Percentiles rank a stretch among this genome's conserved stretches.
Conservation (phyloP, 2,797 vertebrate species). For the Rhynchonycteris naso region DNA sequence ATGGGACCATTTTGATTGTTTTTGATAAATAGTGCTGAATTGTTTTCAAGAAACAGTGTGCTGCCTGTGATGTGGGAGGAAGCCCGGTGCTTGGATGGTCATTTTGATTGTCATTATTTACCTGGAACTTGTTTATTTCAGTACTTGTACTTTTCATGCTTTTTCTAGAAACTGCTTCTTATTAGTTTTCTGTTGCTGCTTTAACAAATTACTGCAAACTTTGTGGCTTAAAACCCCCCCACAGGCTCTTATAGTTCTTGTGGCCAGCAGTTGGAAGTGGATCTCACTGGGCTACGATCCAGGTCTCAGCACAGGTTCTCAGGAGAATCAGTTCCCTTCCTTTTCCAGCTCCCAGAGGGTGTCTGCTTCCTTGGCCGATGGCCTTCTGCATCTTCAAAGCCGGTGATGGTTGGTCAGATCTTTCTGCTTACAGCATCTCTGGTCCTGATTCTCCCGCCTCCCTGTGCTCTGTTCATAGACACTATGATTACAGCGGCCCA, state of each 20-base stretch:
- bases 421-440: not conserved
- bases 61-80: not conserved
- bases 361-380: not conserved
- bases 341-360: not conserved
- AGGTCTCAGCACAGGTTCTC: not conserved
- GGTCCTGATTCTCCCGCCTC: not conserved
- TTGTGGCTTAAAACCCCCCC: not conserved
- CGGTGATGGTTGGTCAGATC: not conserved
- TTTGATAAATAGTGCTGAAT: not conserved
- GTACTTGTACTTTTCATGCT: not conserved
- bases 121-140: constrained; percentile 11
- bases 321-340: not conserved
- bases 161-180: constrained; percentile 35
- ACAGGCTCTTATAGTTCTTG: not conserved
- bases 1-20: not conserved
- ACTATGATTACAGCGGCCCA: too few species aligned
- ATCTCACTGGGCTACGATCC: not conserved
- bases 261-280: not conserved
- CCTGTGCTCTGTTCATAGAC: not conserved
- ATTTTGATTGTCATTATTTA: not conserved
- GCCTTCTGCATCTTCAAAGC: not conserved
- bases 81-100: not conserved
- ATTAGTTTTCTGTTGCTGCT: not conserved
- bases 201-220: not conserved
- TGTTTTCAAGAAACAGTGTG: not conserved